Percentiles rank a stretch among this genome's conserved stretches.
Evolutionary conservation across 2,888 invertebrate species (phyloP).

Genomic region (Bugula neritina): DNA sequence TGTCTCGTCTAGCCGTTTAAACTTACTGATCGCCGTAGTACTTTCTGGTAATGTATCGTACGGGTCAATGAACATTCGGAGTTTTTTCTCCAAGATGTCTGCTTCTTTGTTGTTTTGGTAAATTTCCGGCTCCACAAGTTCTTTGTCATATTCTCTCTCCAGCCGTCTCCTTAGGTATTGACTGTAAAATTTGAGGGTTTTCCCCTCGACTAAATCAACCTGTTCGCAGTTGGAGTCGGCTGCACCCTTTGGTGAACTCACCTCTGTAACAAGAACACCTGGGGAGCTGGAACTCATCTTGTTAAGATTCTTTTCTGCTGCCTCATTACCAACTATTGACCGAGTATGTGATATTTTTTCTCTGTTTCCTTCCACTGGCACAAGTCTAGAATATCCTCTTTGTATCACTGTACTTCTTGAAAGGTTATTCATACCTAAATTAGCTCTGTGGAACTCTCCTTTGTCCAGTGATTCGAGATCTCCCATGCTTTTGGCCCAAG

Average conservation of each 20-base stretch:
- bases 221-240: neutral
- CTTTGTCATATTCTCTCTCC: conserved; percentile 1
- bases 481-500: neutral
- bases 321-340: too few species aligned
- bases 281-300: neutral
- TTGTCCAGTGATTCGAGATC: neutral
- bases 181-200: conserved; percentile 24
- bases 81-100: neutral
- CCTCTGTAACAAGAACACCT: neutral
- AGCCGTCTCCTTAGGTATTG: conserved; percentile 13
- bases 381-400: too few species aligned
- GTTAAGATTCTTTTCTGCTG: neutral
- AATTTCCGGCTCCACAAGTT: neutral
- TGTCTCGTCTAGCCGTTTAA: conserved; percentile 18
- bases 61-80: neutral
- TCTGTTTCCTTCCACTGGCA: too few species aligned
- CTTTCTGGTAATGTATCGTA: neutral
- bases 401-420: neutral
- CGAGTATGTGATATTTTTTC: too few species aligned
- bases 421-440: neutral
- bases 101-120: conserved; percentile 9
- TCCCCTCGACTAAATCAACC: neutral
- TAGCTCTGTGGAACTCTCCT: neutral
- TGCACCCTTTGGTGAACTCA: neutral
- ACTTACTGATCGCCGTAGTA: neutral